Base-by-base conservation (phyloP, 1,140 invertebrate genomes). In the Bilobella aurantiaca region DNA sequence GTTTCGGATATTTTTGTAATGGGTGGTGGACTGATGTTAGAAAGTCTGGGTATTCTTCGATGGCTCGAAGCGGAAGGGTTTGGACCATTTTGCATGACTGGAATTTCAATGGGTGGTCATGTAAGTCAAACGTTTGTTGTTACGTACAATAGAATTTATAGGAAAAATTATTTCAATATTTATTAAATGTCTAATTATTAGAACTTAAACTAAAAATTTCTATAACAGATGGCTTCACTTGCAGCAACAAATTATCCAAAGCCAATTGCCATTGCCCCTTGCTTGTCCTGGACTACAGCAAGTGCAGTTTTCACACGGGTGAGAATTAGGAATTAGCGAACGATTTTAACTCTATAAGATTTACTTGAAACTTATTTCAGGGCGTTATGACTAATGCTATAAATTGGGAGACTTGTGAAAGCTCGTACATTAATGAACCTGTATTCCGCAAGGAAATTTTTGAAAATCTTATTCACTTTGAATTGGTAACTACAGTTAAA, bases 71-170 rank as follows among this genome's bases (percentile, higher is more conserved):
- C 84, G 59, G 83, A 90, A 75, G 87, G 88, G 25, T 90, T 88
- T 75, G 91, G 91, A 14, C 95, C 96, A 0, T 80, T 98, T 3
- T 93, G 92, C 57, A 81, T 98, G 8, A 93, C 92, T 25, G 96
- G 96, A n/a, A 84, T 98, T 58, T 98, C 96, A n/a, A 97, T 99
- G 95, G 96, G 96, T 64, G 96, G 96, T 57, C 93, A 98, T 68
- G 63, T 62, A 65, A 63, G 63, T 34, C 14, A 14, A 5, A 5
- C 23, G n/a, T 42, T 42, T 12, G 8, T 12, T 42, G 37, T 12
- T 42, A 42, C n/a, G n/a, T 42, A 12, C n/a, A 42, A 42, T 42
- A 42, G 37, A 42, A 42, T 31, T 18, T 28, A 14, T 8, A 32
- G 18, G 29, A 60, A 60, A 23, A 29, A 31, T 60, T n/a, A n/a